Conservation (phyloP, 2,888 invertebrate species). For the Pollenia griseotomentosa region DNA sequence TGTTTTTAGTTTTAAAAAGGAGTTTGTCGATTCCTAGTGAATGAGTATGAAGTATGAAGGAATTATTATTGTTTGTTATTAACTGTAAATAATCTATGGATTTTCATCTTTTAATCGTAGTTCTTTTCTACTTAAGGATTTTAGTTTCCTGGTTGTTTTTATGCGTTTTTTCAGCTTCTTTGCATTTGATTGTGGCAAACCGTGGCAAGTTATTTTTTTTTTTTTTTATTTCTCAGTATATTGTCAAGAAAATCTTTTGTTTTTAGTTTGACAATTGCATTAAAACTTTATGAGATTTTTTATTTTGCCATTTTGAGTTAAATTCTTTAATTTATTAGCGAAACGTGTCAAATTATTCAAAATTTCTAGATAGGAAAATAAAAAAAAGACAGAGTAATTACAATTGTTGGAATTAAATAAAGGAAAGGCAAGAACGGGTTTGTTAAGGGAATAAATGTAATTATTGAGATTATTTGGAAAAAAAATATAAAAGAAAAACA, state of each 20-base stretch:
- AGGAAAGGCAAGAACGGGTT: not conserved
- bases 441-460: not conserved
- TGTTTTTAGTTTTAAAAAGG: constrained; percentile 12
- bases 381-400: constrained; percentile 32
- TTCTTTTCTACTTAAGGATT: constrained; percentile 55
- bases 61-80: constrained; percentile 68
- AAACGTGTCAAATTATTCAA: constrained; percentile 77
- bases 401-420: not conserved
- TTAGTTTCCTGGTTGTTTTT: constrained; percentile 27
- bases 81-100: constrained; percentile 67
- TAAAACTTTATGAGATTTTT: constrained; percentile 69
- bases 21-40: not conserved
- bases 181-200: constrained; percentile 11
- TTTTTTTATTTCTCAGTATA: not conserved
- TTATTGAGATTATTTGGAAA: not conserved
- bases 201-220: not conserved
- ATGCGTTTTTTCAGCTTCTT: not conserved
- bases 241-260: constrained; percentile 49
- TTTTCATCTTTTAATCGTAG: constrained; percentile 67
- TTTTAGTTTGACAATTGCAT: constrained; percentile 66
- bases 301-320: not conserved
- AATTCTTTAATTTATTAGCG: constrained; percentile 77
- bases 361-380: constrained; percentile 12
- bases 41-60: not conserved
- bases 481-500: too few species aligned